phyloP scores from a whole-genome alignment of 2,888 invertebrate genomes.

The Halocaridina rubra region DNA sequence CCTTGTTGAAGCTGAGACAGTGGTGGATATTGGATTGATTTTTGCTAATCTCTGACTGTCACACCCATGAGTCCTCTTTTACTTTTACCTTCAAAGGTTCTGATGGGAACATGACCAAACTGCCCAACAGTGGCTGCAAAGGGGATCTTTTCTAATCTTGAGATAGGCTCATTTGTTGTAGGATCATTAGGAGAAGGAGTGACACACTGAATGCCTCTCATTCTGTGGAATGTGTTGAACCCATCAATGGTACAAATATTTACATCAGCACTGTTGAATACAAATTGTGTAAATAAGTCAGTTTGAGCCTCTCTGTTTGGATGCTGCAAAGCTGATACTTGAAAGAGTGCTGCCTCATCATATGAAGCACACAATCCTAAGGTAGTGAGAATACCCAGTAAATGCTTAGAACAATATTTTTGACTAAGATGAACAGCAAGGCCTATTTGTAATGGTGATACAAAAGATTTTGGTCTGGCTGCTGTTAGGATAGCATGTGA shows the following conservation, averaged over 20 bases:
- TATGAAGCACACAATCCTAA: constrained; percentile 23
- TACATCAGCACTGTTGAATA: constrained; percentile 24
- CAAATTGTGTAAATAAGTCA: constrained; percentile 30
- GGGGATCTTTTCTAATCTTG: constrained; percentile 27
- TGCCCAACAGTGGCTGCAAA: constrained; percentile 25
- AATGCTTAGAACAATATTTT: constrained; percentile 38
- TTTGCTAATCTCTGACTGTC: neutral
- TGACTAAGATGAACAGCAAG: constrained; percentile 27
- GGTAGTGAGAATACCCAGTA: constrained; percentile 17
- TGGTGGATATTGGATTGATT: constrained; percentile 17
- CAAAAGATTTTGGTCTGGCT: neutral
- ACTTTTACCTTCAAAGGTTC: constrained; percentile 9
- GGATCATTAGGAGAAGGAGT: constrained; percentile 29
- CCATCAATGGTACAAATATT: constrained; percentile 26
- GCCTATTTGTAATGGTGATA: neutral
- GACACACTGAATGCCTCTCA: constrained; percentile 28
- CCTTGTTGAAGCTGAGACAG: constrained; percentile 24
- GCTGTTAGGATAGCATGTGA: neutral
- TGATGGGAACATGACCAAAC: constrained; percentile 33
- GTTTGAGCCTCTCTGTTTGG: constrained; percentile 39
- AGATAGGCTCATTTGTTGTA: constrained; percentile 20
- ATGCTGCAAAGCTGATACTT: constrained; percentile 40
- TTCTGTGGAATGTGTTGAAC: constrained; percentile 30
- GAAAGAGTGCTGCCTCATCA: constrained; percentile 27
- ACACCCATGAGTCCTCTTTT: constrained; percentile 20